phyloP scores from a whole-genome alignment of 37 sponge, comb jelly and placozoan genomes.

The Diacarnus erythraeanus region DNA sequence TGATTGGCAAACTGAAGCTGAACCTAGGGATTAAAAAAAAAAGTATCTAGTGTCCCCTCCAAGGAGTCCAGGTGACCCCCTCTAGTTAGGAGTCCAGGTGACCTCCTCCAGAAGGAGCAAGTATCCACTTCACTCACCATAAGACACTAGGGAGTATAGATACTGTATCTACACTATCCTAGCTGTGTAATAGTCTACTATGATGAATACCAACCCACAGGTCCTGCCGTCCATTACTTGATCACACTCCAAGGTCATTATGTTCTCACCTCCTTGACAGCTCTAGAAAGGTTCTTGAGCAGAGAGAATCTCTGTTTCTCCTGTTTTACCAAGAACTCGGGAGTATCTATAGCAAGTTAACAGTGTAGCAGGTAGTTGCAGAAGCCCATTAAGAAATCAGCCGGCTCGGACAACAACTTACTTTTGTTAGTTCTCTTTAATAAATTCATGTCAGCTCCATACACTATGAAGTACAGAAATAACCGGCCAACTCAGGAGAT shows the following conservation, averaged over 20 bases:
- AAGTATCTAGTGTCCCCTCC: background rate
- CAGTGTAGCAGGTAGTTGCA: too few species aligned
- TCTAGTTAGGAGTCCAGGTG: background rate
- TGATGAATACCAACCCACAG: too few species aligned
- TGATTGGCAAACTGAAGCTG: conserved; percentile 47
- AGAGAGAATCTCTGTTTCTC: conserved; percentile 18
- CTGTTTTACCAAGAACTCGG: conserved; percentile 44
- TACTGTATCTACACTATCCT: too few species aligned
- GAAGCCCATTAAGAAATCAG: too few species aligned
- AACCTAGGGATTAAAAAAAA: conserved; percentile 24
- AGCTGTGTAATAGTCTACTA: too few species aligned
- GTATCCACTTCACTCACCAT: background rate
- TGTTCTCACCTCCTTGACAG: conserved; percentile 69
- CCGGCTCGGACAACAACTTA: background rate
- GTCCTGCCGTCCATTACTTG: too few species aligned
- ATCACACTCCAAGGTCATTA: background rate
- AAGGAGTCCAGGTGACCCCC: background rate
- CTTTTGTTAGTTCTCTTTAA: conserved; percentile 9
- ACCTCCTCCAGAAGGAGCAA: background rate
- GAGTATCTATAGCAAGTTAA: conserved; percentile 27
- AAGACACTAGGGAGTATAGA: too few species aligned
- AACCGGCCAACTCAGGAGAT: too few species aligned
- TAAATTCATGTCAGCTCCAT: conserved; percentile 3
- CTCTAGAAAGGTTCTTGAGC: conserved; percentile 50
- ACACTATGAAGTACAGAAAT: too few species aligned